A percentile compares a stretch with the other conserved stretches of the same genome.
Conservation (phyloP, 2,797 vertebrate species). For the Vireo griseus region DNA sequence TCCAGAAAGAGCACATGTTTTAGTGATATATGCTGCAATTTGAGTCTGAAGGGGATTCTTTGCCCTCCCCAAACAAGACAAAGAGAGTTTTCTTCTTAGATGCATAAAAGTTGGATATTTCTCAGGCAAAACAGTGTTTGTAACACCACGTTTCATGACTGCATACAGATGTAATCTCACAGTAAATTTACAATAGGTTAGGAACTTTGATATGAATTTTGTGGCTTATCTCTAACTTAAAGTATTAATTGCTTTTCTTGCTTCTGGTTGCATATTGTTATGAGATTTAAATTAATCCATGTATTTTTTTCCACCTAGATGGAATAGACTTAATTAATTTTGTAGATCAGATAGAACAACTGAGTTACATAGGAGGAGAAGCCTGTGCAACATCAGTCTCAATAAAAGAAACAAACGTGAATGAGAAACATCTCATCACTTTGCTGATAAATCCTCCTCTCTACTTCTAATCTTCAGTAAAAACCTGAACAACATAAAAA, state of each 20-base stretch:
- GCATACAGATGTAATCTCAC: background rate
- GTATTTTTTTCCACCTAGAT: background rate
- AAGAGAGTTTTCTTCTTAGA: background rate
- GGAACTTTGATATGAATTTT: background rate
- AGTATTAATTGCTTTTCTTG: background rate
- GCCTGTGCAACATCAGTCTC: background rate
- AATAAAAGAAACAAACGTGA: background rate
- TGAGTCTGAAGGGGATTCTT: background rate
- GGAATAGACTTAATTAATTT: background rate
- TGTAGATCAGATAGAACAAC: background rate
- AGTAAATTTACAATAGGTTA: background rate
- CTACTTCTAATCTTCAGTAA: background rate
- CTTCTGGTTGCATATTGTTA: background rate
- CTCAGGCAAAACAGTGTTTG: background rate
- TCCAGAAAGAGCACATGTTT: rapidly evolving
- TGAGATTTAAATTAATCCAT: background rate
- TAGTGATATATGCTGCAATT: background rate
- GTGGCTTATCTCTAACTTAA: background rate
- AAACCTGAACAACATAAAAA: background rate
- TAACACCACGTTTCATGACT: background rate
- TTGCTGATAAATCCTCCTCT: background rate
- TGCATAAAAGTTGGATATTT: background rate
- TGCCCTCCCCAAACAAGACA: background rate
- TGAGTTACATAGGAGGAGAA: background rate
- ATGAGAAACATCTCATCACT: background rate